Evolutionary conservation across 1,140 invertebrate genomes (phyloP).

Genomic region (Drosophila obscura): DNA sequence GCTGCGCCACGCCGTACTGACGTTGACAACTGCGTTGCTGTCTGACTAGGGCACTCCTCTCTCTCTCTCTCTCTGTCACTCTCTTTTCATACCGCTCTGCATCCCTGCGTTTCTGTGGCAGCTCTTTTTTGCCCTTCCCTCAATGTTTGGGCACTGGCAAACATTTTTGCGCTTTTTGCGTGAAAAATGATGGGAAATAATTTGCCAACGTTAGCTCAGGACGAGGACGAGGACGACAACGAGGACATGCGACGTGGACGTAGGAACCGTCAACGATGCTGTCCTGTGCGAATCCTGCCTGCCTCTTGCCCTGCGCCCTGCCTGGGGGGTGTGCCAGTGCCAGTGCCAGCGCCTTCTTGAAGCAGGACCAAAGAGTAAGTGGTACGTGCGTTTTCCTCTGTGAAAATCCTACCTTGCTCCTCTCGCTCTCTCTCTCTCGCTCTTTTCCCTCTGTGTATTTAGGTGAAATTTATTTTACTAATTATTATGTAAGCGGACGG

Average conservation of each 20-base stretch:
- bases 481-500: conserved; percentile 73
- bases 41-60: no score
- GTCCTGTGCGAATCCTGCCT: conserved; percentile 20
- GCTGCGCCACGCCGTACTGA: neutral
- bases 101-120: conserved; percentile 5
- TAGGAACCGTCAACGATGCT: conserved; percentile 11
- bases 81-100: neutral
- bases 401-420: conserved; percentile 52
- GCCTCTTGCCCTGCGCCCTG: neutral
- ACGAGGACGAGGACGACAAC: conserved; percentile 2
- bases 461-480: conserved; percentile 80
- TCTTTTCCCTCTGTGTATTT: conserved; percentile 58
- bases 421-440: neutral
- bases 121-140: conserved; percentile 5
- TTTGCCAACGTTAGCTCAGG: conserved; percentile 45
- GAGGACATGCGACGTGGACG: neutral
- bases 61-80: no score
- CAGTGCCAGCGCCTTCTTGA: neutral
- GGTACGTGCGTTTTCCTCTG: conserved; percentile 59
- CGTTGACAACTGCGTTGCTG: conserved; percentile 54
- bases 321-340: no score
- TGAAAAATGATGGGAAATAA: conserved; percentile 81
- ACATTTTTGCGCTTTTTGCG: conserved; percentile 68
- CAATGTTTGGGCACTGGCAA: conserved; percentile 30
- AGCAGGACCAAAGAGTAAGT: conserved; percentile 60